Conservation (phyloP, 2,113 vertebrate species). For the Cavia aperea region DNA sequence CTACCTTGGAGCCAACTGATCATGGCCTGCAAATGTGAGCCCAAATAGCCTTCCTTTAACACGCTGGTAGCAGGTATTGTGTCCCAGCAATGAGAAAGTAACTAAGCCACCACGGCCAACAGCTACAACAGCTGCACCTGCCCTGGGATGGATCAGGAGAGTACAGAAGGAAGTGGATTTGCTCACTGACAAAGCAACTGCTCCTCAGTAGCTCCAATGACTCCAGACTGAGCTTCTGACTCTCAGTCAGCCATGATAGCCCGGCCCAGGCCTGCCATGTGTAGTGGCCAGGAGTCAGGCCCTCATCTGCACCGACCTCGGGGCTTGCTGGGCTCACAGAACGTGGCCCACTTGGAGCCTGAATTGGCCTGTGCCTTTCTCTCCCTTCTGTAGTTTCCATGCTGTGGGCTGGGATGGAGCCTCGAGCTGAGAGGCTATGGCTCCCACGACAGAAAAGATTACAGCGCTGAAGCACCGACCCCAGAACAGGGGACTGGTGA, state of each 20-base stretch:
- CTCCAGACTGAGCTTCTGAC: not conserved
- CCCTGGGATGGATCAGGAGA: not conserved
- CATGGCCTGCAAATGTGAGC: not conserved
- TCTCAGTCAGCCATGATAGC: rapidly evolving
- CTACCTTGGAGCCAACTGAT: not conserved
- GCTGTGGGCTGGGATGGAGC: no score
- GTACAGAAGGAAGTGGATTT: rapidly evolving
- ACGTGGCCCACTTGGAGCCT: no score
- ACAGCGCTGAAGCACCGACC: no score
- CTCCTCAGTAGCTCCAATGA: rapidly evolving
- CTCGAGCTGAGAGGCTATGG: no score
- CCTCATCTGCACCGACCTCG: no score
- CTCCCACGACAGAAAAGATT: no score
- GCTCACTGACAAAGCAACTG: not conserved
- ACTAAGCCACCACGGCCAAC: not conserved
- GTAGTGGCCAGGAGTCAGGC: rapidly evolving
- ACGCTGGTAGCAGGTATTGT: not conserved
- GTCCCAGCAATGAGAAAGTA: not conserved
- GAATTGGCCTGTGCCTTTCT: no score
- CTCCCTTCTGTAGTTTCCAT: no score
- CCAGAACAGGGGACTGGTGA: no score
- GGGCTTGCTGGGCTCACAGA: no score
- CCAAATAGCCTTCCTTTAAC: not conserved
- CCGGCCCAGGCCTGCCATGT: not conserved
- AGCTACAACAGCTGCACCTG: rapidly evolving